Conservation (phyloP, 2,113 vertebrate genomes). For the Burhinus oedicnemus region DNA sequence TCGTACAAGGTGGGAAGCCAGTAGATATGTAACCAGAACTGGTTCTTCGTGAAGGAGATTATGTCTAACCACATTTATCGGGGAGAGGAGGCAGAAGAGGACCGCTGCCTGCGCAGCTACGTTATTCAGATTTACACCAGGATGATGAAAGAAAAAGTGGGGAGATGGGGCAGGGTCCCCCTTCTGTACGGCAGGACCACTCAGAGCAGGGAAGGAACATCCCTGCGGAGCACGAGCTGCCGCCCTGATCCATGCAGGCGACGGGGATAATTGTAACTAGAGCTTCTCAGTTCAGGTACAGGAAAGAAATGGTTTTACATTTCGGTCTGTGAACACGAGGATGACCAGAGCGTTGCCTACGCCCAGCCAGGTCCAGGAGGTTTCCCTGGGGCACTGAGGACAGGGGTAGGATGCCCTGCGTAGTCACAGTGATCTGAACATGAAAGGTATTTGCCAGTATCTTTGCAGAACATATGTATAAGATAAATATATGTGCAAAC, state of each 20-base stretch:
- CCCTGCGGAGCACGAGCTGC: not conserved
- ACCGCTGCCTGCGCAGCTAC: not conserved
- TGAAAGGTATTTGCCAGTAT: not conserved
- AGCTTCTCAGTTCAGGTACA: not conserved
- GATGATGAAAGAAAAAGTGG: not conserved
- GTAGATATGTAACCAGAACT: not conserved
- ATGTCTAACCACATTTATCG: not conserved
- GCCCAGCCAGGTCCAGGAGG: not conserved
- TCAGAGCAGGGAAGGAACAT: not conserved
- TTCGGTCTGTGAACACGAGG: not conserved
- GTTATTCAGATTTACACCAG: not conserved
- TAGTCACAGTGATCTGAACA: not conserved
- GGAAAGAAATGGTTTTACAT: not conserved
- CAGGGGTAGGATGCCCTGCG: not conserved
- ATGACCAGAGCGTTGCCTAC: not conserved
- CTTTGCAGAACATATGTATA: not conserved
- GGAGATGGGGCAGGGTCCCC: not conserved
- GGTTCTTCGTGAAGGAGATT: not conserved
- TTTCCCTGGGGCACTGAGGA: not conserved
- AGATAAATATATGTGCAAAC: not conserved
- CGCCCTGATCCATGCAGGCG: fast-evolving
- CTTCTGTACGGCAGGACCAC: not conserved
- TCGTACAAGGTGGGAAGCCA: not conserved
- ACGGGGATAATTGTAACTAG: no score
- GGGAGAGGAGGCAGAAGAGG: not conserved